These are phyloP conservation scores for Leptinotarsa haldemani DNA, from an alignment of 2,888 invertebrate species.

Conservation along the genomic window DNA sequence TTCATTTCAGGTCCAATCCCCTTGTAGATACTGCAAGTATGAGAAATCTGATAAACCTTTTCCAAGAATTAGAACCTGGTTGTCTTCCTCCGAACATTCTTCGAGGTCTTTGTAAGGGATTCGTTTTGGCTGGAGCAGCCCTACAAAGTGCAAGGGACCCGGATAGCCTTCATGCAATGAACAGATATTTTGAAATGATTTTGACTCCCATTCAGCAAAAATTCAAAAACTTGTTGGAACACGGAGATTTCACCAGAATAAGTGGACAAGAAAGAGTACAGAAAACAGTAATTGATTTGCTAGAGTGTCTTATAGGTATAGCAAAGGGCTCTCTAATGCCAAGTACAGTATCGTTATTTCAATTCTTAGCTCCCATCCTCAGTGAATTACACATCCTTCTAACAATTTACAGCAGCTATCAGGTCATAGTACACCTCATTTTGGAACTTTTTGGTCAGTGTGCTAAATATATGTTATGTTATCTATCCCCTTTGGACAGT, in stretches of 20 bases:
- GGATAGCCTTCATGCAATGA: slow-evolving; percentile 35
- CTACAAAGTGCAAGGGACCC: slow-evolving; percentile 58
- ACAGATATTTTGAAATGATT: slow-evolving; percentile 64
- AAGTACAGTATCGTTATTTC: slow-evolving; percentile 65
- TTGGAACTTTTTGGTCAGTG: slow-evolving; percentile 79
- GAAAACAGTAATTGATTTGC: slow-evolving; percentile 77
- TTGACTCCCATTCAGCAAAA: slow-evolving; percentile 67
- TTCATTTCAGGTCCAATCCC: slow-evolving; percentile 50
- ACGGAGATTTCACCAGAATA: slow-evolving; percentile 68
- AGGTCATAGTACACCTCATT: slow-evolving; percentile 80
- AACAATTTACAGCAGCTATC: slow-evolving; percentile 79
- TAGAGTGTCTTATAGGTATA: slow-evolving; percentile 81
- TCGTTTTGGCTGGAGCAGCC: slow-evolving; percentile 75
- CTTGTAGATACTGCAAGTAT: slow-evolving; percentile 71
- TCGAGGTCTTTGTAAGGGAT: slow-evolving; percentile 77
- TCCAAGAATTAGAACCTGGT: slow-evolving; percentile 68
- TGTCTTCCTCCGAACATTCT: slow-evolving; percentile 71
- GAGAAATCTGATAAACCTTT: slow-evolving; percentile 68
- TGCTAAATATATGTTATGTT: slow-evolving; percentile 78
- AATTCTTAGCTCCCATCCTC: slow-evolving; percentile 74
- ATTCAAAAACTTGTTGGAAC: slow-evolving; percentile 69
- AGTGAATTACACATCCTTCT: slow-evolving; percentile 77
- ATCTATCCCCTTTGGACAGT: slow-evolving; percentile 71
- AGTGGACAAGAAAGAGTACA: slow-evolving; percentile 75
- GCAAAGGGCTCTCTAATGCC: slow-evolving; percentile 71